Percentiles rank a stretch among this genome's conserved stretches.
Conservation (phyloP, 1,140 invertebrate genomes). For the Zaprionus gabonicus region DNA sequence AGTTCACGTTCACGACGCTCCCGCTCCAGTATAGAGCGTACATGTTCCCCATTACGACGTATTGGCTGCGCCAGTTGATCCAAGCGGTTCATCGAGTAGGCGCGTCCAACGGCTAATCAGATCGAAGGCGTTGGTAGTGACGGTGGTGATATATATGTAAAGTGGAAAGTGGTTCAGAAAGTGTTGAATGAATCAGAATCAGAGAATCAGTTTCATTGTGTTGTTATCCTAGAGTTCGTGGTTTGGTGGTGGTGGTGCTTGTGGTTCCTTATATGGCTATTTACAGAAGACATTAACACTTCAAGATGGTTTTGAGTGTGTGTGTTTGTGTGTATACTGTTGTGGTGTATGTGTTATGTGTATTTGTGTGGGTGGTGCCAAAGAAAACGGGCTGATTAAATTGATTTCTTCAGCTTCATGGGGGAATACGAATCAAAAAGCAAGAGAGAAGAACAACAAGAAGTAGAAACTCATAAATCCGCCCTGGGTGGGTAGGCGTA, state of each 20-base stretch:
- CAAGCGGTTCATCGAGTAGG: constrained; percentile 95
- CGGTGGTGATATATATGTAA: constrained; percentile 52
- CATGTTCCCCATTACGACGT: constrained; percentile 85
- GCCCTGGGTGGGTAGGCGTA: neutral
- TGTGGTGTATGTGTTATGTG: neutral
- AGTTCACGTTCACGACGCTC: constrained; percentile 72
- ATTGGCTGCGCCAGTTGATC: constrained; percentile 92
- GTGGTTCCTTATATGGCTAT: constrained; percentile 54
- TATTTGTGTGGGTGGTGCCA: constrained; percentile 14
- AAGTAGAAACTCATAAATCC: constrained; percentile 9
- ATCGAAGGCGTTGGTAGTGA: constrained; percentile 9
- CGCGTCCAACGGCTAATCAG: constrained; percentile 86
- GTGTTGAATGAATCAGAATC: constrained; percentile 52
- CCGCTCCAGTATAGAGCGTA: constrained; percentile 77
- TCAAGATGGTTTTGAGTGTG: constrained; percentile 18
- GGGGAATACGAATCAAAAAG: constrained; percentile 6
- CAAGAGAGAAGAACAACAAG: constrained; percentile 9
- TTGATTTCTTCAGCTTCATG: constrained; percentile 8
- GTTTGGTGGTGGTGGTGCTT: constrained; percentile 37
- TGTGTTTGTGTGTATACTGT: constrained; percentile 2
- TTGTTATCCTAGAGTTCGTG: constrained; percentile 25
- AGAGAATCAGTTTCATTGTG: constrained; percentile 24
- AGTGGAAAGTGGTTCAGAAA: constrained; percentile 70
- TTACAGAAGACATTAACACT: constrained; percentile 55
- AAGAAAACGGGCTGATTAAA: constrained; percentile 11